Conservation (phyloP, 2,888 invertebrate species). For the Pollenia amentaria region DNA sequence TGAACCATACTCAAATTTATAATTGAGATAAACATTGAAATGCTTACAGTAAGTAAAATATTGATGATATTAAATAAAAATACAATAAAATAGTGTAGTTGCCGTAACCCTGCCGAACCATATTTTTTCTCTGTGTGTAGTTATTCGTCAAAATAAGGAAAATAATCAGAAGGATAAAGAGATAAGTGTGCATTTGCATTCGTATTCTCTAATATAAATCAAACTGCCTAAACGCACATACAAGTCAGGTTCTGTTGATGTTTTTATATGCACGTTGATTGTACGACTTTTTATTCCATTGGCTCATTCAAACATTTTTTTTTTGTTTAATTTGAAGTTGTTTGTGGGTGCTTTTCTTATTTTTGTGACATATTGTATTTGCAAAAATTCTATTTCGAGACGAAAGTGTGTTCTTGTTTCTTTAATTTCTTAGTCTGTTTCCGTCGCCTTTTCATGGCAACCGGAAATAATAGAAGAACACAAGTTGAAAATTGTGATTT, state of each 20-base stretch:
- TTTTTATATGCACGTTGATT: background rate
- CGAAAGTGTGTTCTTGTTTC: slow-evolving; percentile 14
- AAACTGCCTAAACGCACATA: slow-evolving; percentile 3
- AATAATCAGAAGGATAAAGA: too few species aligned
- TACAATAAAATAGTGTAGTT: too few species aligned
- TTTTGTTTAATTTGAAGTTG: slow-evolving; percentile 49
- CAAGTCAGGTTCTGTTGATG: background rate
- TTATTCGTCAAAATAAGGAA: too few species aligned
- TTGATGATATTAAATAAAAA: too few species aligned
- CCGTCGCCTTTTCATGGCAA: slow-evolving; percentile 38
- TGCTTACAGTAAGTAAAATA: too few species aligned
- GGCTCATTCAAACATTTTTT: slow-evolving; percentile 12
- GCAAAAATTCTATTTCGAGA: slow-evolving; percentile 50
- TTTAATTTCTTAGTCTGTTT: slow-evolving; percentile 25
- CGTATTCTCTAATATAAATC: slow-evolving; percentile 33
- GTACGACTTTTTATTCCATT: slow-evolving; percentile 1
- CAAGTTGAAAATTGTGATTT: slow-evolving; percentile 65
- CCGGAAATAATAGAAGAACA: slow-evolving; percentile 59
- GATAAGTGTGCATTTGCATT: background rate
- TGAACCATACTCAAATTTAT: too few species aligned
- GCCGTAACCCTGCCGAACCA: too few species aligned
- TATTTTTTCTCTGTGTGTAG: too few species aligned
- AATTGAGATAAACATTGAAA: too few species aligned
- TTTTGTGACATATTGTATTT: slow-evolving; percentile 61
- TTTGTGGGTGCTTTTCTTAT: background rate